Percentiles rank a stretch among this genome's conserved stretches.
These are phyloP conservation scores for Takifugu flavidus DNA, from an alignment of 2,113 vertebrate genomes.

Conservation along the genomic window DNA sequence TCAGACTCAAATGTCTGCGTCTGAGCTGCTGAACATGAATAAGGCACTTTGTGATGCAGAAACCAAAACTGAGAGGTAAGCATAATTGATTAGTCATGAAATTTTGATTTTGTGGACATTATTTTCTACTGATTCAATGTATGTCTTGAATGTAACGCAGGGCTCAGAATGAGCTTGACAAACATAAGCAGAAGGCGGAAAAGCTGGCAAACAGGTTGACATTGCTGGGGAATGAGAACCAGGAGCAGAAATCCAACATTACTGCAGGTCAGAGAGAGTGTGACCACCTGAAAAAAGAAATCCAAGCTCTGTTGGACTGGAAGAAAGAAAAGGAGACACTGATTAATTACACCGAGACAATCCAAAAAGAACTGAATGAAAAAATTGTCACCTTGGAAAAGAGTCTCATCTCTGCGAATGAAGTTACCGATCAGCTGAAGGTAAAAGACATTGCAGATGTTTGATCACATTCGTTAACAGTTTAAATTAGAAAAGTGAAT, in stretches of 20 bases:
- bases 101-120: background rate
- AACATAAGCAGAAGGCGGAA: slow-evolving; percentile 77
- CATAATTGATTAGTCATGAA: background rate
- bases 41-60: slow-evolving; percentile 76
- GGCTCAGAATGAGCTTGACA: slow-evolving; percentile 76
- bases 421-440: slow-evolving; percentile 49
- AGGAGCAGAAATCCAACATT: slow-evolving; percentile 70
- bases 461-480: background rate
- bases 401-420: slow-evolving; percentile 63
- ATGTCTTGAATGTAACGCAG: slow-evolving; percentile 23
- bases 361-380: slow-evolving; percentile 74
- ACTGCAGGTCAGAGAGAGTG: slow-evolving; percentile 73
- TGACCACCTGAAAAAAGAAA: slow-evolving; percentile 72
- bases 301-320: slow-evolving; percentile 74
- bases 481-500: no score
- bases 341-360: slow-evolving; percentile 69
- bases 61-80: slow-evolving; percentile 70
- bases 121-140: background rate
- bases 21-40: slow-evolving; percentile 75
- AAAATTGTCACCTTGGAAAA: slow-evolving; percentile 76
- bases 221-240: slow-evolving; percentile 69
- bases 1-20: slow-evolving; percentile 67
- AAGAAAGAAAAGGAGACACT: slow-evolving; percentile 79
- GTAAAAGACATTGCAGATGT: slow-evolving; percentile 18
- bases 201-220: slow-evolving; percentile 72